phyloP scores from a whole-genome alignment of 2,113 vertebrate species.

The Lepidothrix coronata region DNA sequence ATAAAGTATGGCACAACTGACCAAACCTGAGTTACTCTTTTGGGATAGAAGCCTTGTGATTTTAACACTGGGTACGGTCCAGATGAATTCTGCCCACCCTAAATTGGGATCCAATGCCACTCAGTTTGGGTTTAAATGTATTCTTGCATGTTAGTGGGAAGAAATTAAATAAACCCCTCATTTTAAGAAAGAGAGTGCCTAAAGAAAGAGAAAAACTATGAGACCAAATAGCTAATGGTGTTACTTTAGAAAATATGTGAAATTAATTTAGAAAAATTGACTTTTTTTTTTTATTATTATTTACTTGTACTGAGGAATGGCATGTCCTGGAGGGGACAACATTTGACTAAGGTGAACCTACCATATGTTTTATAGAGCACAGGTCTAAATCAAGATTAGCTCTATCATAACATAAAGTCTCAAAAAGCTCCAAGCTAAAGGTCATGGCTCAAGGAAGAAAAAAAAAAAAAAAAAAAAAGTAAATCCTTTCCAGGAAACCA shows the following conservation, averaged over 20 bases:
- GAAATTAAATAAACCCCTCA: constrained; percentile 26
- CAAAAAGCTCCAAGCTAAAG: background rate
- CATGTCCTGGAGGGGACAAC: background rate
- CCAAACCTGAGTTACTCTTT: background rate
- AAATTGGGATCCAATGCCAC: background rate
- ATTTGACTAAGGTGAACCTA: background rate
- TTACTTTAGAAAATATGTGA: background rate
- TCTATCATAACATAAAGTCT: background rate
- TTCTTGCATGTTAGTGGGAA: constrained; percentile 21
- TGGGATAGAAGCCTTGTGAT: background rate
- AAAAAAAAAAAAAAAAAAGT: background rate
- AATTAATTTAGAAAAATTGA: background rate
- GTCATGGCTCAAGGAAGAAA: background rate
- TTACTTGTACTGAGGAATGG: background rate
- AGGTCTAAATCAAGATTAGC: background rate
- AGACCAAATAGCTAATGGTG: background rate
- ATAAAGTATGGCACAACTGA: rapidly evolving
- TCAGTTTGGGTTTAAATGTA: constrained; percentile 35
- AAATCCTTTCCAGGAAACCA: constrained; percentile 44
- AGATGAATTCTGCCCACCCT: background rate
- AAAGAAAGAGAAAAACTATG: background rate
- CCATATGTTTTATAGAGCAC: background rate
- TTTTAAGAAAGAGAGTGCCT: background rate
- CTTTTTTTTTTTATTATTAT: background rate
- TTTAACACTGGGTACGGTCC: background rate